These are phyloP conservation scores for Halichondria panicea DNA, from an alignment of 37 sponge, comb jelly and placozoan species.

Conservation along the genomic window DNA sequence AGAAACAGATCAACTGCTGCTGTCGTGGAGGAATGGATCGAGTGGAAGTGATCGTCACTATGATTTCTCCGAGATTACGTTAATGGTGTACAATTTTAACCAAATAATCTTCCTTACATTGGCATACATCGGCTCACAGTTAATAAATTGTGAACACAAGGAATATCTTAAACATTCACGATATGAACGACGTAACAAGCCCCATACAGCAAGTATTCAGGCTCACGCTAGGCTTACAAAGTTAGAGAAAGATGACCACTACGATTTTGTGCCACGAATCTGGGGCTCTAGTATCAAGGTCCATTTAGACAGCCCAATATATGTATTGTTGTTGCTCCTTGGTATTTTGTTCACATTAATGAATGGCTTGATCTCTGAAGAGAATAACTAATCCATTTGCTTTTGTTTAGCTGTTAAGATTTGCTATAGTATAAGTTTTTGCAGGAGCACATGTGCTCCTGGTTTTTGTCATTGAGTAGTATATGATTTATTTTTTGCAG, in stretches of 20 bases:
- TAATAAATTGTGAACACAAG: not conserved
- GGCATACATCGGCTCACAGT: not conserved
- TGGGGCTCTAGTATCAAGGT: not conserved
- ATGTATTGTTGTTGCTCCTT: not conserved
- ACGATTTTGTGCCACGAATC: not conserved
- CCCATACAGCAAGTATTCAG: not conserved
- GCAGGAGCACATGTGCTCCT: no score
- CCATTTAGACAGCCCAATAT: not conserved
- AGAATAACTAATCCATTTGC: no score
- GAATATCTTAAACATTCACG: not conserved
- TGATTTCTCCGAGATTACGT: not conserved
- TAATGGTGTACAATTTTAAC: not conserved
- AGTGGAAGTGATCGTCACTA: not conserved
- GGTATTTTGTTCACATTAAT: not conserved
- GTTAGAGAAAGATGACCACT: not conserved
- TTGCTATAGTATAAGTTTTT: no score
- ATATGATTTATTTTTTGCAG: no score
- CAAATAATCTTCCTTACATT: not conserved
- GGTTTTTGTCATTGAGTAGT: no score
- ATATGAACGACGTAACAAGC: not conserved
- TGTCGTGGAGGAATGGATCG: not conserved
- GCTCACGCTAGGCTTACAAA: not conserved
- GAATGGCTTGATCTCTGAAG: no score
- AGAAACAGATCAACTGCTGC: not conserved
- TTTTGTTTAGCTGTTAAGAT: no score